Conservation (phyloP, 2,113 vertebrate species). For the Carlito syrichta region DNA sequence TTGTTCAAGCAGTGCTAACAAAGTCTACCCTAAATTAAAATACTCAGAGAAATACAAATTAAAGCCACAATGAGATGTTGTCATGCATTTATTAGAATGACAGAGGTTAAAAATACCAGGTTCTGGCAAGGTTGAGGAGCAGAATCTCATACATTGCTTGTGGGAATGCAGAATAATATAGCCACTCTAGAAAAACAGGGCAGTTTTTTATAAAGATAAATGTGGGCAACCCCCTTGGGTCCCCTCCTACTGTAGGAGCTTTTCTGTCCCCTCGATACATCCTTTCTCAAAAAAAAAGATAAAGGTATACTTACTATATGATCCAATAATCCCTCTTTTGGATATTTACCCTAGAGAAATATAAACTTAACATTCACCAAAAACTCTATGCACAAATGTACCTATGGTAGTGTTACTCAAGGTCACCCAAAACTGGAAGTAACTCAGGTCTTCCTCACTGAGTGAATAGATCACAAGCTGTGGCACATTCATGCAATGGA, state of each 20-base stretch:
- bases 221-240: no score
- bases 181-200: background rate
- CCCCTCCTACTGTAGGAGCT: no score
- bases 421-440: background rate
- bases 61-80: background rate
- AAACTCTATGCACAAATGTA: background rate
- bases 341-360: background rate
- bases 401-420: background rate
- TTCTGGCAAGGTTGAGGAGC: background rate
- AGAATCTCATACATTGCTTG: fast-evolving
- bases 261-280: no score
- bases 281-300: no score
- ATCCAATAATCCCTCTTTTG: background rate
- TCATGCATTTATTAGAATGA: background rate
- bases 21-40: background rate
- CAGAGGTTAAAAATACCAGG: background rate
- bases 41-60: background rate
- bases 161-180: background rate
- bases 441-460: background rate
- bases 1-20: background rate
- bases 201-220: background rate
- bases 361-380: background rate
- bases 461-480: background rate
- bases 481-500: background rate
- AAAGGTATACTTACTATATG: background rate